These are phyloP conservation scores for Phengaris alcon DNA, from an alignment of 2,888 invertebrate genomes.

Conservation along the genomic window DNA sequence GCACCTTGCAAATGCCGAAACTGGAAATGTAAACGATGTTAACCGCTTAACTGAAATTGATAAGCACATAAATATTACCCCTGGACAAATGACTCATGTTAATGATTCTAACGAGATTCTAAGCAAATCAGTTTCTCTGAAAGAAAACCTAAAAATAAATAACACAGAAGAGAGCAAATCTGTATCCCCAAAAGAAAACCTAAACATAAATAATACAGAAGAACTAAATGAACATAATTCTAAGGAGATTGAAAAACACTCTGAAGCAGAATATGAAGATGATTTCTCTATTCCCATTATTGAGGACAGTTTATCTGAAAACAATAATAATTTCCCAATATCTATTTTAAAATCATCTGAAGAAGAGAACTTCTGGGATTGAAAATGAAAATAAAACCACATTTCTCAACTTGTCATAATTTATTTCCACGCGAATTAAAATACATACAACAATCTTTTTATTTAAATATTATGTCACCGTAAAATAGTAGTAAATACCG, in stretches of 20 bases:
- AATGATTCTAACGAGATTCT: not conserved
- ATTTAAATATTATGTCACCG: conserved; percentile 18
- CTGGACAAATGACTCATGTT: not conserved
- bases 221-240: conserved; percentile 42
- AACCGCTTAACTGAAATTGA: not conserved
- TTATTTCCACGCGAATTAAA: conserved; percentile 66
- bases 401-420: conserved; percentile 59
- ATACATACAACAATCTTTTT: conserved; percentile 63
- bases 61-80: not conserved
- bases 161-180: not conserved
- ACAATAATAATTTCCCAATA: conserved; percentile 51
- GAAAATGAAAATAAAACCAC: conserved; percentile 49
- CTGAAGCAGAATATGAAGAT: conserved; percentile 47
- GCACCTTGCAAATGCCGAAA: not conserved
- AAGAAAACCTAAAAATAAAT: not conserved
- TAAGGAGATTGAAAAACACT: conserved; percentile 43
- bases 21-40: not conserved
- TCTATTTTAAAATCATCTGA: conserved; percentile 57
- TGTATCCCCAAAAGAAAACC: not conserved
- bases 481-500: too few relatives aligned
- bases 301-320: conserved; percentile 53
- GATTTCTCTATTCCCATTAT: conserved; percentile 62
- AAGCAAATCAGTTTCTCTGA: not conserved
- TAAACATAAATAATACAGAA: conserved; percentile 33
- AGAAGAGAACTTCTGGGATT: conserved; percentile 66